Conservation (phyloP, 1,140 invertebrate species). For the Euwallacea similis region DNA sequence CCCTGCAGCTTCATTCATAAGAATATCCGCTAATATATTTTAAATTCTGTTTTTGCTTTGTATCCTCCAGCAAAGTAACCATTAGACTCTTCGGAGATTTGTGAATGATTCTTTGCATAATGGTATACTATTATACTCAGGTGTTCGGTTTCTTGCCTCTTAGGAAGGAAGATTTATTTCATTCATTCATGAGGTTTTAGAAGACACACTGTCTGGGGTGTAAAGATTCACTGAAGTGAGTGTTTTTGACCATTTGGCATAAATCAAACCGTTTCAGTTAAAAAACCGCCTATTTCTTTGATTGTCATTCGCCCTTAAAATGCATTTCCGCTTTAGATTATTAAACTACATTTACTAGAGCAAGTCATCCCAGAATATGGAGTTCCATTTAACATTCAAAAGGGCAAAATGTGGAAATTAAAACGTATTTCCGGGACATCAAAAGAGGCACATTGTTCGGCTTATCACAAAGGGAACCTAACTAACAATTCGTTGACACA, state of each 20-base stretch:
- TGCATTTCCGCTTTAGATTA: conserved; percentile 1
- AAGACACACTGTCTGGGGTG: background rate
- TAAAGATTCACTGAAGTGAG: background rate
- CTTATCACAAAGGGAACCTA: conserved; percentile 8
- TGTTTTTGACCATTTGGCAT: background rate
- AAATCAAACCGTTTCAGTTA: too few relatives aligned
- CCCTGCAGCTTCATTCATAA: conserved; percentile 19
- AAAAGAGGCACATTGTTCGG: conserved; percentile 21
- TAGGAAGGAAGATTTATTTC: conserved; percentile 5
- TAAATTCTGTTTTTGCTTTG: conserved; percentile 38
- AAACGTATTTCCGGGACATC: conserved; percentile 32
- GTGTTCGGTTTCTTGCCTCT: conserved; percentile 20
- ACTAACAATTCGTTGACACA: conserved; percentile 26
- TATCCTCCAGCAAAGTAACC: conserved; percentile 16
- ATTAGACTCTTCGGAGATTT: conserved; percentile 5
- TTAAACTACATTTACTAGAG: background rate
- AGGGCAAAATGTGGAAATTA: conserved; percentile 26
- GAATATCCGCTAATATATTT: conserved; percentile 38
- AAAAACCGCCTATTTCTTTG: too few relatives aligned
- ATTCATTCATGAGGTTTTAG: background rate
- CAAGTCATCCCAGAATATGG: background rate
- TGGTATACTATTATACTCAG: conserved; percentile 33
- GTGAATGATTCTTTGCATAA: conserved; percentile 39
- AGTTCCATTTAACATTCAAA: conserved; percentile 8
- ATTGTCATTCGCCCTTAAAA: too few relatives aligned